Evolutionary conservation across 1,140 invertebrate species (phyloP).

Genomic region (Drosophila persimilis): DNA sequence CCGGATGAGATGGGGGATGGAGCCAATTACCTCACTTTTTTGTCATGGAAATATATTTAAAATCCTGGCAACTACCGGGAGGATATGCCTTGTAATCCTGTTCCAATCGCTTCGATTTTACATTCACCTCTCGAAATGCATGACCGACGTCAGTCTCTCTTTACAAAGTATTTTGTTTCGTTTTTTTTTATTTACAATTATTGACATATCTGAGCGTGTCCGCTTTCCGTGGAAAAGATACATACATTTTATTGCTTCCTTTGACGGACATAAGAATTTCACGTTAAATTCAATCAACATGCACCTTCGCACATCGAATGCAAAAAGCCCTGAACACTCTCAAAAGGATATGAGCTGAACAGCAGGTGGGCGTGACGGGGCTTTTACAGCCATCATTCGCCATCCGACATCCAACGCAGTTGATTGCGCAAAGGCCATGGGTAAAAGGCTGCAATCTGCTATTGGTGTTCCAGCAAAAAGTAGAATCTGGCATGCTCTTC

Average conservation of each 20-base stretch:
- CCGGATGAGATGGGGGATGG: not conserved
- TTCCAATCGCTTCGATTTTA: constrained; percentile 29
- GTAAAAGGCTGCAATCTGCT: constrained; percentile 48
- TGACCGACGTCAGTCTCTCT: constrained; percentile 22
- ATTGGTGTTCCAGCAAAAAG: not conserved
- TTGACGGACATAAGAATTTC: not conserved
- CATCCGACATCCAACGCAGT: constrained; percentile 1
- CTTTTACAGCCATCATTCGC: constrained; percentile 1
- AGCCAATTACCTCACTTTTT: constrained; percentile 30
- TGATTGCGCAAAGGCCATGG: constrained; percentile 58
- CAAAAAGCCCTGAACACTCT: constrained; percentile 30
- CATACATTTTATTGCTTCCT: constrained; percentile 1
- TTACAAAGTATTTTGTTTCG: constrained; percentile 16
- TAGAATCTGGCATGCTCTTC: not conserved
- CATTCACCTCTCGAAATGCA: constrained; percentile 10
- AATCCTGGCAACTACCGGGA: not conserved
- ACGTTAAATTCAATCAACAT: constrained; percentile 13
- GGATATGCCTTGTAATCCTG: constrained; percentile 9
- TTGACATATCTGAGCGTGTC: not conserved
- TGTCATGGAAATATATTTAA: constrained; percentile 24
- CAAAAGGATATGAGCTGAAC: constrained; percentile 5
- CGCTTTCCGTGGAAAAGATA: not conserved
- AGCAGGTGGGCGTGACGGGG: not conserved
- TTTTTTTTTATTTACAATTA: constrained; percentile 52
- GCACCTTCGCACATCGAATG: constrained; percentile 12